Evolutionary conservation across 1,140 invertebrate genomes (phyloP).

Genomic region (Zophobas atratus): DNA sequence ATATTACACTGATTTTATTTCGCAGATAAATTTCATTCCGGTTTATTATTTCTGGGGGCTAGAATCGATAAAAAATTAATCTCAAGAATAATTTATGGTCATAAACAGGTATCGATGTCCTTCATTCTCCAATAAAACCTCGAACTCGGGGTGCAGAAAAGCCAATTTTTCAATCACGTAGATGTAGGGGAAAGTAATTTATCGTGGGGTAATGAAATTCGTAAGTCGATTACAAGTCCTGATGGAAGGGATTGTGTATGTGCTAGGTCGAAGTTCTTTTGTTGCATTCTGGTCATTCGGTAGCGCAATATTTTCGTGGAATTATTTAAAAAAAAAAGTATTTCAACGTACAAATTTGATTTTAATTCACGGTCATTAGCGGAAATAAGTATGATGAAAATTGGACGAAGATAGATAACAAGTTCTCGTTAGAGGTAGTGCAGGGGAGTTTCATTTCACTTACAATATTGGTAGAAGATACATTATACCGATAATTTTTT

Average conservation of each 20-base stretch:
- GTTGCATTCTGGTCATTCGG: no score
- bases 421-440: neutral
- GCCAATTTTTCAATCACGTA: neutral
- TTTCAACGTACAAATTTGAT: neutral
- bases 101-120: constrained; percentile 7
- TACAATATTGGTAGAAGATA: no score
- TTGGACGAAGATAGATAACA: no score
- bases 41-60: neutral
- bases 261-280: no score
- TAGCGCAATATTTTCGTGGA: neutral
- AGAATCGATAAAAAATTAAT: constrained; percentile 31
- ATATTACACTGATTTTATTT: no score
- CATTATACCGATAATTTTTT: no score
- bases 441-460: neutral
- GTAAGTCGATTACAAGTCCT: no score
- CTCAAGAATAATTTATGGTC: constrained; percentile 16
- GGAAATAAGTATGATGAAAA: no score
- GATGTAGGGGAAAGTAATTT: no score
- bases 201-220: no score
- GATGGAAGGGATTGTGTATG: no score
- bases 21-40: constrained; percentile 9
- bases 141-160: neutral
- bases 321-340: neutral
- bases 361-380: constrained; percentile 3
- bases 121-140: neutral